These are phyloP conservation scores for Apis cerana DNA, from an alignment of 1,140 invertebrate genomes.

Conservation along the genomic window DNA sequence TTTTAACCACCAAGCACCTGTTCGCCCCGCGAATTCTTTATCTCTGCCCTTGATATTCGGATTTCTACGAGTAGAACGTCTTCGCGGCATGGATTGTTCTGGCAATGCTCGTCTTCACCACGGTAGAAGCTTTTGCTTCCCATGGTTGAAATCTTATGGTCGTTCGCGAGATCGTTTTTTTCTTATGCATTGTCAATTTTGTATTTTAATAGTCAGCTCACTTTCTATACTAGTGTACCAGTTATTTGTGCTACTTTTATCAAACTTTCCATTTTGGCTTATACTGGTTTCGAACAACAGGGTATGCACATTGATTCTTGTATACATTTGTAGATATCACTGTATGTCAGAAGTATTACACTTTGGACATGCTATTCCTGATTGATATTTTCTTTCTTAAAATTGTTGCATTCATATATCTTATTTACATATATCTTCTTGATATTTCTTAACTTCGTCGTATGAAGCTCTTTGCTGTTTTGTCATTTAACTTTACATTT, in stretches of 20 bases:
- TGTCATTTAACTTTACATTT: constrained; percentile 11
- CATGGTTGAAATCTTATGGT: constrained; percentile 32
- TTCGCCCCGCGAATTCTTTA: constrained; percentile 58
- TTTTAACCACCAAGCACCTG: constrained; percentile 59
- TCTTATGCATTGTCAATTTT: constrained; percentile 48
- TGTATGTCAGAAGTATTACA: constrained; percentile 8
- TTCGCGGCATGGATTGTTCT: constrained; percentile 51
- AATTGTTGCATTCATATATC: background rate
- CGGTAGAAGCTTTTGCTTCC: constrained; percentile 21
- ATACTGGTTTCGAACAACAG: constrained; percentile 25
- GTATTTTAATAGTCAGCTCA: constrained; percentile 56
- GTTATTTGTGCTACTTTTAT: constrained; percentile 65
- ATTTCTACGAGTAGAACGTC: constrained; percentile 41
- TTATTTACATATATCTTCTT: constrained; percentile 22
- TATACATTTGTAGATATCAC: constrained; percentile 15
- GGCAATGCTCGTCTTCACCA: constrained; percentile 34
- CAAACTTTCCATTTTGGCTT: constrained; percentile 67
- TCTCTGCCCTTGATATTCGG: constrained; percentile 65
- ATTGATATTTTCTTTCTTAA: constrained; percentile 18
- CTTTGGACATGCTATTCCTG: constrained; percentile 13
- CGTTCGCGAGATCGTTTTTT: constrained; percentile 34
- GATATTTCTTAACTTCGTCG: background rate
- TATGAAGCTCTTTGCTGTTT: constrained; percentile 16
- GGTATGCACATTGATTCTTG: constrained; percentile 28
- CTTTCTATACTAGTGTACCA: constrained; percentile 66